Conservation (phyloP, 2,113 vertebrate species). For the Numida meleagris region DNA sequence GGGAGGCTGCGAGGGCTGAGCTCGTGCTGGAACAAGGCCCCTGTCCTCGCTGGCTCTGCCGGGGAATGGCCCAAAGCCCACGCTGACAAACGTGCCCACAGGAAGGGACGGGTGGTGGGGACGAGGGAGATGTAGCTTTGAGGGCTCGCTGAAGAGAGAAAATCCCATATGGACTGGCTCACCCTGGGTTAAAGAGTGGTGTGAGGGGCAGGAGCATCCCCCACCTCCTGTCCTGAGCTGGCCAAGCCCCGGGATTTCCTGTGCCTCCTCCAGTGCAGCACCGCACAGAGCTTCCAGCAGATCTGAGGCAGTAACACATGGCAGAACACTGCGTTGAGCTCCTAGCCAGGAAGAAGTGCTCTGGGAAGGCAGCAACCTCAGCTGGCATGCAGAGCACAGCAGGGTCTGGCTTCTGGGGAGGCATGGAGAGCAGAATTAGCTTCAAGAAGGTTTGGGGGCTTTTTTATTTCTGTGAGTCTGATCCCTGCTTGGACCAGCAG, state of each 20-base stretch:
- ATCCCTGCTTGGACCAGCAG: slow-evolving; percentile 47
- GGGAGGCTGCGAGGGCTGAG: background rate
- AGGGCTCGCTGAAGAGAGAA: background rate
- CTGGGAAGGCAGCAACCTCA: slow-evolving; percentile 63
- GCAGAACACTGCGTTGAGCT: slow-evolving; percentile 43
- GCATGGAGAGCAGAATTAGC: slow-evolving; percentile 42
- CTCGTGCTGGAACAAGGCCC: background rate
- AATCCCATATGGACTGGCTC: accelerated
- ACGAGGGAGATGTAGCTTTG: background rate
- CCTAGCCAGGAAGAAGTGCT: slow-evolving; percentile 58
- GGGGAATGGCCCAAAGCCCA: slow-evolving; percentile 36
- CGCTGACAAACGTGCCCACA: background rate
- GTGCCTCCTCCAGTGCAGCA: background rate
- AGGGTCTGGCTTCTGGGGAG: slow-evolving; percentile 49
- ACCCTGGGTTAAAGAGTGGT: background rate
- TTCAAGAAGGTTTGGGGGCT: slow-evolving; percentile 23
- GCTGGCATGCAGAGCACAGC: slow-evolving; percentile 45
- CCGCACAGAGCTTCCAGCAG: background rate
- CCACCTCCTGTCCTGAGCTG: background rate
- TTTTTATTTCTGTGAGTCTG: slow-evolving; percentile 1
- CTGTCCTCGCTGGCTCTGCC: slow-evolving; percentile 22
- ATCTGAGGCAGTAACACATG: background rate
- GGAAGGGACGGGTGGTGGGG: background rate
- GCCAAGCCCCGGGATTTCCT: background rate
- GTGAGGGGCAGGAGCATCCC: background rate